Evolutionary conservation across 2,888 invertebrate genomes (phyloP).

Genomic region (Morpho achilles): DNA sequence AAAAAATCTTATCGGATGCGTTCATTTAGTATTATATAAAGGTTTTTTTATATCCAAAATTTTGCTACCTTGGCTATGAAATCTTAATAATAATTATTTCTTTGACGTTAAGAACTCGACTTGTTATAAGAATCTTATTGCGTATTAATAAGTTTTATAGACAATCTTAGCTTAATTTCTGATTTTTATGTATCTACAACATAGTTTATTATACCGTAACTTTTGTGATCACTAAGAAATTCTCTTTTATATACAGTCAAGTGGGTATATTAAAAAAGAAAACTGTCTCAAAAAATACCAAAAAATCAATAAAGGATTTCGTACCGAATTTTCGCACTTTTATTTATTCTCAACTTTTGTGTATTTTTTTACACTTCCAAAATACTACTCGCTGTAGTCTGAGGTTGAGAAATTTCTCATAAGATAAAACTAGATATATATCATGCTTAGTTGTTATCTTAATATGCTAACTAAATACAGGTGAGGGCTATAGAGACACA

Average conservation of each 20-base stretch:
- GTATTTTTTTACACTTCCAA: no score
- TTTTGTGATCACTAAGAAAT: slow-evolving; percentile 16
- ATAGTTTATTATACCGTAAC: slow-evolving; percentile 9
- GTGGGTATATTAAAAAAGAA: slow-evolving; percentile 50
- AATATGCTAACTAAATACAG: no score
- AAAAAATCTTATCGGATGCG: no score
- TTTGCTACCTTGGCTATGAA: slow-evolving; percentile 10
- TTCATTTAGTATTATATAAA: no score
- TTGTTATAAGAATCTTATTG: slow-evolving; percentile 2
- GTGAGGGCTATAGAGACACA: no score
- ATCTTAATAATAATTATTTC: neutral
- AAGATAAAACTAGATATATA: no score
- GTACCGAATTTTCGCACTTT: slow-evolving; percentile 48
- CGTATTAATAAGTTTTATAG: neutral
- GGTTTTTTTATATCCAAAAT: neutral
- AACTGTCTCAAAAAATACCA: slow-evolving; percentile 67
- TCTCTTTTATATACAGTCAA: slow-evolving; percentile 48
- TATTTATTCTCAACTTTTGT: slow-evolving; percentile 20
- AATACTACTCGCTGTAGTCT: no score
- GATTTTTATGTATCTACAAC: slow-evolving; percentile 5
- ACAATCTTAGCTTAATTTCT: slow-evolving; percentile 8
- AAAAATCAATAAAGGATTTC: slow-evolving; percentile 71
- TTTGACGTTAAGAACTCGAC: neutral
- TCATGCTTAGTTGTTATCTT: no score
- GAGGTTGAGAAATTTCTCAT: no score